Conservation (phyloP, 2,888 invertebrate genomes). For the Belgica antarctica region DNA sequence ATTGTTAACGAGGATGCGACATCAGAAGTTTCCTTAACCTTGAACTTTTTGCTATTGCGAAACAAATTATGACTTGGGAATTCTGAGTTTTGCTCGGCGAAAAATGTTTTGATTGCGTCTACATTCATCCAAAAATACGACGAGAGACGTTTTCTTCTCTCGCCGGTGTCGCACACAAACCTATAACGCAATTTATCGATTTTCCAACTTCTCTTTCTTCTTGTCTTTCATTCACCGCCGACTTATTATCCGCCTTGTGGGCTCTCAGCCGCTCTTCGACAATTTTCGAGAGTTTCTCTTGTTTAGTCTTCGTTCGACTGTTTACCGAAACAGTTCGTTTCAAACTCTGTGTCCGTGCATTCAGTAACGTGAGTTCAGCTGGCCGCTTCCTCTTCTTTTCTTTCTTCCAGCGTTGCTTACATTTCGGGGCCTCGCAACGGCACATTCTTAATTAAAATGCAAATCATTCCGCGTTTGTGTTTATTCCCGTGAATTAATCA, state of each 20-base stretch:
- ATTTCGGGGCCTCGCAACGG: slow-evolving; percentile 6
- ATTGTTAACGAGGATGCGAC: no score
- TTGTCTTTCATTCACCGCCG: no score
- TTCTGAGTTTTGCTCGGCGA: no score
- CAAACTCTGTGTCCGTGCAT: not conserved
- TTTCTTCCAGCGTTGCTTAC: no score
- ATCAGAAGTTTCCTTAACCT: no score
- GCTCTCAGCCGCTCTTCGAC: not conserved
- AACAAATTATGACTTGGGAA: no score
- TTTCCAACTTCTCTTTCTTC: not conserved
- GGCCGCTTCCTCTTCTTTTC: no score
- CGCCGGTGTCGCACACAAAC: not conserved
- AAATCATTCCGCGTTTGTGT: slow-evolving; percentile 11
- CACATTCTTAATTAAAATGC: slow-evolving; percentile 33
- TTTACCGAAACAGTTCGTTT: slow-evolving; percentile 32
- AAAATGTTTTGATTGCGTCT: not conserved
- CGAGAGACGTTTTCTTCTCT: no score
- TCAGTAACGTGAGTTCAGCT: slow-evolving; percentile 38
- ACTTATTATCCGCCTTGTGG: slow-evolving; percentile 16
- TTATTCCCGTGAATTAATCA: slow-evolving; percentile 29
- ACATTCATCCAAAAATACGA: not conserved
- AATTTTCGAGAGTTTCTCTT: not conserved
- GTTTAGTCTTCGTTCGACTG: slow-evolving; percentile 35
- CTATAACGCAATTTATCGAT: slow-evolving; percentile 43
- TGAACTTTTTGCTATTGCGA: no score